Conservation (phyloP, 2,113 vertebrate genomes). For the Noturus placidus region DNA sequence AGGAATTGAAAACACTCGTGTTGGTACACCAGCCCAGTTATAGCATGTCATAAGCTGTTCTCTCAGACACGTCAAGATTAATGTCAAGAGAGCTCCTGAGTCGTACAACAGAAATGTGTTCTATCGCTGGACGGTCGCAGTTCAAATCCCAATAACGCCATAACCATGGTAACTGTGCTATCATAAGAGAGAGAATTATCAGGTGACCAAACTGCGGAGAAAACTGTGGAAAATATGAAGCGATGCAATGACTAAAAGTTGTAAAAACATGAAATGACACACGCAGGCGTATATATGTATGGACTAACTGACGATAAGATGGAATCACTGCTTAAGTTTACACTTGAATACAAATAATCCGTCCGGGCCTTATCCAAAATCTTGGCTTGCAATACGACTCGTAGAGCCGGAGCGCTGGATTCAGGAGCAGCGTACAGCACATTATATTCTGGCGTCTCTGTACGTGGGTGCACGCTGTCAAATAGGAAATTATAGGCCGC, state of each 20-base stretch:
- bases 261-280: not conserved
- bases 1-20: not conserved
- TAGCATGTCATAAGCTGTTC: not conserved
- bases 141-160: not conserved
- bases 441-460: not conserved
- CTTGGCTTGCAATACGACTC: not conserved
- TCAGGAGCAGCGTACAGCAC: not conserved
- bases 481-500: not conserved
- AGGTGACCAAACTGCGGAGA: not conserved
- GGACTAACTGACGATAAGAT: not conserved
- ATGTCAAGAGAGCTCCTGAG: not conserved
- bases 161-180: not conserved
- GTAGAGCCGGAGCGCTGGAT: not conserved
- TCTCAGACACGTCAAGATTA: not conserved
- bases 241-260: not conserved
- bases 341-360: not conserved
- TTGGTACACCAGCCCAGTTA: not conserved
- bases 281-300: not conserved
- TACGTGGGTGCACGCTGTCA: not conserved
- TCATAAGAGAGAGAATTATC: not conserved
- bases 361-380: not conserved
- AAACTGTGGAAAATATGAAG: not conserved
- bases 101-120: not conserved
- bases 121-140: not conserved
- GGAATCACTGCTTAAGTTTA: not conserved